These are phyloP conservation scores for Phrynocephalus guinanensis DNA, from an alignment of 2,797 vertebrate species.

Conservation along the genomic window DNA sequence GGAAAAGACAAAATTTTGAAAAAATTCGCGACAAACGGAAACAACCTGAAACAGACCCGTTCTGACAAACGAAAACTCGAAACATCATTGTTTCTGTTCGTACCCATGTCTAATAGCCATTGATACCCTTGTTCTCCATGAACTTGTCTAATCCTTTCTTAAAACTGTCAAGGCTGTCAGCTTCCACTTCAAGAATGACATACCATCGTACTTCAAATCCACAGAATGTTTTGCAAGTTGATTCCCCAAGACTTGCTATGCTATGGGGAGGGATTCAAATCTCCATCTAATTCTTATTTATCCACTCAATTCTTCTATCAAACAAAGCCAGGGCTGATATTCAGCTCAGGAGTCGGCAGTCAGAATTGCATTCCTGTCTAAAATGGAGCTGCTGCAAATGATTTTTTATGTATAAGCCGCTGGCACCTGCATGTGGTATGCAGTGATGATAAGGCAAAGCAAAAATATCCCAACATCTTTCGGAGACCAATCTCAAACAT, in stretches of 20 bases:
- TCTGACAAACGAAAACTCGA: too few relatives aligned
- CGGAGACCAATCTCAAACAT: not conserved
- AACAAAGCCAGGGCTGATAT: not conserved
- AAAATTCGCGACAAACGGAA: too few relatives aligned
- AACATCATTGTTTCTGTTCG: too few relatives aligned
- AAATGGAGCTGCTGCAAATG: not conserved
- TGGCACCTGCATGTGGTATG: not conserved
- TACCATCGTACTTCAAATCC: too few relatives aligned
- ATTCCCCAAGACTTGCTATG: not conserved
- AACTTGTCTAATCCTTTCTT: too few relatives aligned
- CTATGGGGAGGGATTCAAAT: not conserved
- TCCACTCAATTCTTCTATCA: not conserved
- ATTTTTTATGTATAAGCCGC: not conserved
- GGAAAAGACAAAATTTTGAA: too few relatives aligned
- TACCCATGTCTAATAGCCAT: too few relatives aligned
- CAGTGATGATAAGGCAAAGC: not conserved
- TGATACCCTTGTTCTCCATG: too few relatives aligned
- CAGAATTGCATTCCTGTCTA: not conserved
- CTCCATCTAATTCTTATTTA: not conserved
- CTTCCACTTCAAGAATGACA: too few relatives aligned
- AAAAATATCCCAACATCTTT: not conserved
- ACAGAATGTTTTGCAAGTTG: not conserved
- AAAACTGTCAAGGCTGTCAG: too few relatives aligned
- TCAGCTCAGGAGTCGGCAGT: not conserved
- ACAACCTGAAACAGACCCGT: too few relatives aligned